Conservation (phyloP, 2,888 invertebrate species). For the Meloe dianella region DNA sequence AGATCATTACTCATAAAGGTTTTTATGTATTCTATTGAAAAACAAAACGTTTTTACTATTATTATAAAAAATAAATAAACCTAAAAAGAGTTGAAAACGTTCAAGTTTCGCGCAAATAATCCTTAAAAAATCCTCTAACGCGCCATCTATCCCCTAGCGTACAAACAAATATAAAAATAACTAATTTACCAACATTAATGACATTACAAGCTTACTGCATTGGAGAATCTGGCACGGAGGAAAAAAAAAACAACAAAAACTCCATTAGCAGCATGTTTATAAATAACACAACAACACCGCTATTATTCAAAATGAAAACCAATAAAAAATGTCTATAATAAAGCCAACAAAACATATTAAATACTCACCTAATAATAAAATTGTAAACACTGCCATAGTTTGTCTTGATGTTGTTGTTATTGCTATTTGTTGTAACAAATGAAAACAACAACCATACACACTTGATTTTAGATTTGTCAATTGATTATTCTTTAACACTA, state of each 20-base stretch:
- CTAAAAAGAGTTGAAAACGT: too few species aligned
- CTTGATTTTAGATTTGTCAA: neutral
- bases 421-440: neutral
- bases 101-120: neutral
- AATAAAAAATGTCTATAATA: conserved; percentile 1
- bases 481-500: neutral
- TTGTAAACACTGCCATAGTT: conserved; percentile 4
- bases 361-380: neutral
- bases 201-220: conserved; percentile 15
- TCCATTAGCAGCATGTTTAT: conserved; percentile 1
- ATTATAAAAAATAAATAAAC: neutral
- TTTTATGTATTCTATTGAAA: neutral
- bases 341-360: conserved; percentile 6
- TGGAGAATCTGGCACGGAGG: neutral
- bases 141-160: conserved; percentile 18
- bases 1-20: too few species aligned
- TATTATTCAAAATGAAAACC: neutral
- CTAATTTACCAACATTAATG: conserved; percentile 25
- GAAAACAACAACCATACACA: neutral
- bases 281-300: conserved; percentile 7
- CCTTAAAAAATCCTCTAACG: neutral
- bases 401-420: neutral
- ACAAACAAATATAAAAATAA: conserved; percentile 10
- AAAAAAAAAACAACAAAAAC: neutral
- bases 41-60: neutral